Evolutionary conservation across 2,113 vertebrate species (phyloP).

Genomic region (Desmodus rotundus): DNA sequence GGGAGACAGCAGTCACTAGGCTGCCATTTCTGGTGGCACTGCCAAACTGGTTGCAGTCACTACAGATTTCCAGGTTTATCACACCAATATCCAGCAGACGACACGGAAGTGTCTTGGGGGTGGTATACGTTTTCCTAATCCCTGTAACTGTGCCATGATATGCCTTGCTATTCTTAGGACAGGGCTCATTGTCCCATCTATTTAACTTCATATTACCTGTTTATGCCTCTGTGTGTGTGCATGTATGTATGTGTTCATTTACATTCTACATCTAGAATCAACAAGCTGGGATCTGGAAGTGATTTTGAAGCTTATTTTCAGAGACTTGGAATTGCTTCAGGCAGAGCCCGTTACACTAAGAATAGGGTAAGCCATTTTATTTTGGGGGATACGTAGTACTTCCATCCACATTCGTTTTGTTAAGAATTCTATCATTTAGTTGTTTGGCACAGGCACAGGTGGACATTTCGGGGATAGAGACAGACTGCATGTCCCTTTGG

Average conservation of each 20-base stretch:
- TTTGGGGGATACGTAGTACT: neutral
- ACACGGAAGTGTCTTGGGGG: neutral
- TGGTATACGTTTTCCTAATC: neutral
- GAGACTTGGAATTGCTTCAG: slow-evolving; percentile 92
- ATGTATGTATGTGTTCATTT: neutral
- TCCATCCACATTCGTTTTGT: neutral
- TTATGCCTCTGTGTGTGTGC: neutral
- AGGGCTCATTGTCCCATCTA: neutral
- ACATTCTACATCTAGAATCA: slow-evolving; percentile 85
- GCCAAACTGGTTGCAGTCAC: neutral
- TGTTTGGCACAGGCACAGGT: neutral
- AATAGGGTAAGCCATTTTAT: slow-evolving; percentile 83
- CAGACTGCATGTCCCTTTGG: neutral
- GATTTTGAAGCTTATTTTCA: slow-evolving; percentile 98
- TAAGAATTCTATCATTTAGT: neutral
- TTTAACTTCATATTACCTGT: neutral
- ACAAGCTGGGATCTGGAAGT: slow-evolving; percentile 96
- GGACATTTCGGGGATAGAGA: neutral
- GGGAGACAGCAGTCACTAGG: no score
- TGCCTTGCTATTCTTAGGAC: neutral
- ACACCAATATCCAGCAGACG: neutral
- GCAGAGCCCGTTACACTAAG: slow-evolving; percentile 94
- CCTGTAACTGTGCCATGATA: neutral
- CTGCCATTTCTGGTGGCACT: neutral
- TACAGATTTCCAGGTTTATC: neutral